phyloP scores from a whole-genome alignment of 2,888 invertebrate species.

The Scrobipalpa costella region DNA sequence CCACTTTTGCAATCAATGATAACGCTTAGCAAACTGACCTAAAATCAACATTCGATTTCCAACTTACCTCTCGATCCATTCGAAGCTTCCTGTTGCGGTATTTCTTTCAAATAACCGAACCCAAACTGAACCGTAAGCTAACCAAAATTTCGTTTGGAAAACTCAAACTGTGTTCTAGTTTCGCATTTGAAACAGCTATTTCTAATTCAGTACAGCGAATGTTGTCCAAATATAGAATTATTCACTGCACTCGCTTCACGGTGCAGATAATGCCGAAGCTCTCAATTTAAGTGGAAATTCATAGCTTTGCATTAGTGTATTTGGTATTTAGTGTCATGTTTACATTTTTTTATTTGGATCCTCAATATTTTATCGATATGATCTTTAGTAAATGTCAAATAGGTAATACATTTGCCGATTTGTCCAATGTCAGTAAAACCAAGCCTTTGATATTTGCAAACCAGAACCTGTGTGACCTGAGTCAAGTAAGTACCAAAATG shows the following conservation, averaged over 20 bases:
- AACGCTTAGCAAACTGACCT: constrained; percentile 6
- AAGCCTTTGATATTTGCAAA: not conserved
- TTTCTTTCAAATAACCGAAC: not conserved
- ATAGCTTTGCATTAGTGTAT: constrained; percentile 12
- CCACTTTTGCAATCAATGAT: constrained; percentile 28
- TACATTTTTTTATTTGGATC: not conserved
- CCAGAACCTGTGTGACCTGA: constrained; percentile 3
- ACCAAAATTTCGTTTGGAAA: constrained; percentile 20
- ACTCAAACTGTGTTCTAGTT: constrained; percentile 36
- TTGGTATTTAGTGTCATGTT: not conserved
- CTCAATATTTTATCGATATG: not conserved
- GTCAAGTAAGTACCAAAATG: not conserved
- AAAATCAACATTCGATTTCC: constrained; percentile 20
- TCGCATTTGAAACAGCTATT: constrained; percentile 41
- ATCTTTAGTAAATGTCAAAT: constrained; percentile 1
- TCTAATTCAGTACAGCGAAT: constrained; percentile 50
- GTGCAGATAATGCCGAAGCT: constrained; percentile 37
- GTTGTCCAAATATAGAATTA: constrained; percentile 55
- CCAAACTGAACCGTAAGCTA: constrained; percentile 1
- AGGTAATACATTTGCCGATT: not conserved
- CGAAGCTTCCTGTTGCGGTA: not conserved
- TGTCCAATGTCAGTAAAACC: constrained; percentile 1
- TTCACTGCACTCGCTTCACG: constrained; percentile 45
- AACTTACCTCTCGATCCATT: not conserved
- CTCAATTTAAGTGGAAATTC: constrained; percentile 36